Evolutionary conservation across 2,113 vertebrate species (phyloP).

Genomic region (Calypte anna): DNA sequence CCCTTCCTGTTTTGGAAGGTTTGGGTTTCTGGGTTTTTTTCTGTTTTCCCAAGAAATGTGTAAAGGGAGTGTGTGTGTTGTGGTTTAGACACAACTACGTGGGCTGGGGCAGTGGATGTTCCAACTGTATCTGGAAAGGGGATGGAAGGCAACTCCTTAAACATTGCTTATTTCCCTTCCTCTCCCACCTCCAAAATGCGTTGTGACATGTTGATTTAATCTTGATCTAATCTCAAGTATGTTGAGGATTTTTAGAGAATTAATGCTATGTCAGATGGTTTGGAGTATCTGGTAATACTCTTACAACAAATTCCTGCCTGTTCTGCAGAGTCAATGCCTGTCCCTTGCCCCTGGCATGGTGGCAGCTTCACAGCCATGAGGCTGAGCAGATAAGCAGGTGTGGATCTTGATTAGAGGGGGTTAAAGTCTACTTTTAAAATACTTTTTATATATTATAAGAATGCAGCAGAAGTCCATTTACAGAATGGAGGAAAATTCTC

Average conservation of each 20-base stretch:
- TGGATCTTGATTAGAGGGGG: background rate
- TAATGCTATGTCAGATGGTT: background rate
- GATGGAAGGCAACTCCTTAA: conserved; percentile 56
- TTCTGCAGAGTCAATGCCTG: fast-evolving
- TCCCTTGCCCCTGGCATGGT: background rate
- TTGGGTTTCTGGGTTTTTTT: background rate
- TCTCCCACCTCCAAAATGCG: background rate
- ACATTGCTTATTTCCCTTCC: background rate
- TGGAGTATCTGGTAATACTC: background rate
- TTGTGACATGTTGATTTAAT: background rate
- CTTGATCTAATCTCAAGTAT: background rate
- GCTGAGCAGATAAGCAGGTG: background rate
- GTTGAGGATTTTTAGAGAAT: background rate
- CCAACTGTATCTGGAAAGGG: conserved; percentile 26
- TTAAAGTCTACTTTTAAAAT: background rate
- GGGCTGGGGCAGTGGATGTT: conserved; percentile 12
- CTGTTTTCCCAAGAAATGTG: conserved; percentile 16
- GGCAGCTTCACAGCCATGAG: background rate
- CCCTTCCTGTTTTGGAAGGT: background rate
- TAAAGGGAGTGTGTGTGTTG: background rate
- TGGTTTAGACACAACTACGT: background rate
- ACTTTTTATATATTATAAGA: background rate
- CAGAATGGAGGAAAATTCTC: background rate
- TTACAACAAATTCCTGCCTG: background rate
- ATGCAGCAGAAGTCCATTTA: background rate